Conservation (phyloP, 2,888 invertebrate species). For the Ormyrus labotus region DNA sequence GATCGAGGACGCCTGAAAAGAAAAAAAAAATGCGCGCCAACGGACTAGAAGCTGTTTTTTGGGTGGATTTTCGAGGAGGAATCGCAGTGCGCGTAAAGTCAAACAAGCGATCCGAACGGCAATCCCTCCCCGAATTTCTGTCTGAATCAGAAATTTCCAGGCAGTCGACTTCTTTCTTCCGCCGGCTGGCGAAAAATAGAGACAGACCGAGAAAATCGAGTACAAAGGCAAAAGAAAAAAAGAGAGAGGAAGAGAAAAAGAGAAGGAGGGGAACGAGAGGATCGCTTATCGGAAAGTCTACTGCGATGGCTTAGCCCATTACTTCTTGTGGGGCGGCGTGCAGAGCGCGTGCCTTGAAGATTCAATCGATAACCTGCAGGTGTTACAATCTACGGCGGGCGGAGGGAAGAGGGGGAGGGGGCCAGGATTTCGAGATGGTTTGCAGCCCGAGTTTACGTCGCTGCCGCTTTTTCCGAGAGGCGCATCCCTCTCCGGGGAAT, state of each 20-base stretch:
- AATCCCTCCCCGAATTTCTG: no score
- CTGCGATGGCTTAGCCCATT: slow-evolving; percentile 51
- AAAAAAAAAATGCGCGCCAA: not conserved
- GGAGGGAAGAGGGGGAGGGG: not conserved
- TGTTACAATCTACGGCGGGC: slow-evolving; percentile 49
- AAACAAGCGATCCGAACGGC: no score
- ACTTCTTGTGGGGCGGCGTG: slow-evolving; percentile 45
- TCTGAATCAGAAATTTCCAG: not conserved
- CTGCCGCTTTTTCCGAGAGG: not conserved
- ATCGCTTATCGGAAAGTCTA: slow-evolving; percentile 55
- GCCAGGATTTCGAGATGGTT: slow-evolving; percentile 25
- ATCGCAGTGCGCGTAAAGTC: no score
- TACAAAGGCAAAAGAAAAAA: not conserved
- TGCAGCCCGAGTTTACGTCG: slow-evolving; percentile 15
- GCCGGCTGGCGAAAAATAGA: not conserved
- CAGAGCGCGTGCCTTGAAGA: slow-evolving; percentile 11
- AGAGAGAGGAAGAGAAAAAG: slow-evolving; percentile 5
- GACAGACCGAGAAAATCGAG: no score
- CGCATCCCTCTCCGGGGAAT: slow-evolving; percentile 4
- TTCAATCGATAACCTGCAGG: slow-evolving; percentile 58
- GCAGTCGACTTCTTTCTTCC: slow-evolving; percentile 6
- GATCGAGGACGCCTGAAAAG: not conserved
- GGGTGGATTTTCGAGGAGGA: no score
- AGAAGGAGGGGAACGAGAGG: not conserved
- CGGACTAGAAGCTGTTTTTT: no score